A percentile compares a stretch with the other conserved stretches of the same genome.
These are phyloP conservation scores for Mechanitis mazaeus DNA, from an alignment of 2,888 invertebrate genomes.

Conservation along the genomic window DNA sequence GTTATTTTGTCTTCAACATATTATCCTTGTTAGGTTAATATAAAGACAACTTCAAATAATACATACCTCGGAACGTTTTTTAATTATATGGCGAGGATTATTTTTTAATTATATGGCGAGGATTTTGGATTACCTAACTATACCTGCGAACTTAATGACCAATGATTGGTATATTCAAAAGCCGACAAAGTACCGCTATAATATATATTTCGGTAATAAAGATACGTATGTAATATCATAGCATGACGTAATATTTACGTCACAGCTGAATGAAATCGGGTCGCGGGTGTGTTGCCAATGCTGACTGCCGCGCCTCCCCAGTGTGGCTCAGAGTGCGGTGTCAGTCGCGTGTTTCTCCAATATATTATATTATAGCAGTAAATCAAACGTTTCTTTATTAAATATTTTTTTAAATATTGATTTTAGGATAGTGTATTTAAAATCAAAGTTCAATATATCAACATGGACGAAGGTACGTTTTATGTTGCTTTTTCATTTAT, in stretches of 20 bases:
- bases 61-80: no score
- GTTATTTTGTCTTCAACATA: no score
- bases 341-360: conserved; percentile 36
- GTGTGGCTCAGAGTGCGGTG: conserved; percentile 38
- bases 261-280: conserved; percentile 31
- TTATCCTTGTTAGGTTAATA: no score
- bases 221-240: conserved; percentile 22
- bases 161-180: background rate
- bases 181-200: conserved; percentile 18
- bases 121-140: no score
- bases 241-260: conserved; percentile 30
- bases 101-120: no score
- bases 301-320: conserved; percentile 43
- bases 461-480: conserved; percentile 43
- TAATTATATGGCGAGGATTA: no score
- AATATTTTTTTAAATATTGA: no score
- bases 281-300: conserved; percentile 30
- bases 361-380: conserved; percentile 7
- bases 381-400: no score
- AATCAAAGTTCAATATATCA: conserved; percentile 8
- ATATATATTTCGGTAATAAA: conserved; percentile 18
- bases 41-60: no score
- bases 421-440: conserved; percentile 29
- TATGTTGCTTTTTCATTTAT: conserved; percentile 9
- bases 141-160: background rate